phyloP scores from a whole-genome alignment of 1,140 invertebrate genomes.

The Formica exsecta region DNA sequence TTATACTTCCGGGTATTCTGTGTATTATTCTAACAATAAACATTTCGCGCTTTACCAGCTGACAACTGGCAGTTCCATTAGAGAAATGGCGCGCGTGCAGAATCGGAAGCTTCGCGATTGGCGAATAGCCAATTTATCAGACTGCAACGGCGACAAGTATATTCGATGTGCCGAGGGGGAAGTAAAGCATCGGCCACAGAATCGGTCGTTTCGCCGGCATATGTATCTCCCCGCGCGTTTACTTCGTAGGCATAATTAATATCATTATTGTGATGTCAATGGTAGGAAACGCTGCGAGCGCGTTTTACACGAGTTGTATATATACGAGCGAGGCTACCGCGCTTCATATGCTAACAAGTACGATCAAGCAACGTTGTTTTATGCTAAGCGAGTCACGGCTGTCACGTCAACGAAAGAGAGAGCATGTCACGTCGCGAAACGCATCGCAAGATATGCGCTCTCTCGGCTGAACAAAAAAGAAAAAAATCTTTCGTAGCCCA shows the following conservation, averaged over 20 bases:
- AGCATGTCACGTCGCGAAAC: conserved; percentile 63
- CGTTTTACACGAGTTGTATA: conserved; percentile 72
- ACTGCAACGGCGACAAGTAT: conserved; percentile 40
- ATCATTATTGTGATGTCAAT: conserved; percentile 78
- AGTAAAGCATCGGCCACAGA: conserved; percentile 12
- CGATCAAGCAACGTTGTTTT: conserved; percentile 76
- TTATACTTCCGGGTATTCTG: not conserved
- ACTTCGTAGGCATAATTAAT: conserved; percentile 70
- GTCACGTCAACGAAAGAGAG: conserved; percentile 68
- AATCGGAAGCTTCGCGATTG: conserved; percentile 30
- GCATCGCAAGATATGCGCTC: conserved; percentile 65
- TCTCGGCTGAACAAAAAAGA: conserved; percentile 20
- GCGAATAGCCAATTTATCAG: conserved; percentile 57
- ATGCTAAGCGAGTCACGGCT: conserved; percentile 72
- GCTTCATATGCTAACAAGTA: conserved; percentile 72
- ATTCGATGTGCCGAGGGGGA: conserved; percentile 26
- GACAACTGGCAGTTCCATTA: conserved; percentile 51
- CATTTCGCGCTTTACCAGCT: conserved; percentile 19
- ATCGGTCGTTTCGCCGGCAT: not conserved
- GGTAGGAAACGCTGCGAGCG: conserved; percentile 62
- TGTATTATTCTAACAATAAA: conserved; percentile 39
- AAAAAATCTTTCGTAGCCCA: conserved; percentile 27
- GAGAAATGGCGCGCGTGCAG: conserved; percentile 28
- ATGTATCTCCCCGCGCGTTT: conserved; percentile 33
- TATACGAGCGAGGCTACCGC: conserved; percentile 67